phyloP scores from a whole-genome alignment of 2,888 invertebrate genomes.

The Allacma fusca region DNA sequence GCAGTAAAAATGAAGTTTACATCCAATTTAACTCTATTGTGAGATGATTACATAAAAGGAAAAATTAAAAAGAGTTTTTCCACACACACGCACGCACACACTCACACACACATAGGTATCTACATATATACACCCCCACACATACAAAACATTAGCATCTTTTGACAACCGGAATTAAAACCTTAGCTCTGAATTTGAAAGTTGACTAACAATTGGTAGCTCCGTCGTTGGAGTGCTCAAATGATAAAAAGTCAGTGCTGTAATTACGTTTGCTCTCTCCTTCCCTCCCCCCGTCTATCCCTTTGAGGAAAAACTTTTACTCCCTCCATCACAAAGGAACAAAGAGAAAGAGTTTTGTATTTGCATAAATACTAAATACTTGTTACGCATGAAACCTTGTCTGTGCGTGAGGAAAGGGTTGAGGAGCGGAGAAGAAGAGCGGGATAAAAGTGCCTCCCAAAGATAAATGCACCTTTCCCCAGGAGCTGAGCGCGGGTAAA shows the following conservation, averaged over 20 bases:
- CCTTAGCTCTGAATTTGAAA: neutral
- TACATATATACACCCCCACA: too few species aligned
- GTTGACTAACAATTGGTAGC: neutral
- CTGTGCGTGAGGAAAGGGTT: neutral
- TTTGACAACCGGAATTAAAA: too few species aligned
- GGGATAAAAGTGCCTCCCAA: neutral
- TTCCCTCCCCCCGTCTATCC: neutral
- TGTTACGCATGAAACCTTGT: neutral
- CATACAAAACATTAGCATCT: too few species aligned
- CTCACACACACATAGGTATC: too few species aligned
- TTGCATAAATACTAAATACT: conserved; percentile 34
- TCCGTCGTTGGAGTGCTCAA: neutral
- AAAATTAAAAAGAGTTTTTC: too few species aligned
- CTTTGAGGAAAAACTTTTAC: neutral
- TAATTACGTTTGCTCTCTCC: conserved; percentile 8
- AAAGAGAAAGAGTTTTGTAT: conserved; percentile 19
- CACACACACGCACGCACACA: too few species aligned
- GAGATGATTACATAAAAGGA: too few species aligned
- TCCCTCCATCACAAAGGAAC: neutral
- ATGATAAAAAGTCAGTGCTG: neutral
- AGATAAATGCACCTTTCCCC: neutral
- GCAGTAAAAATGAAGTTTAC: too few species aligned
- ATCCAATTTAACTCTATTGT: too few species aligned
- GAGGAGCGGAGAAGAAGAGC: neutral
- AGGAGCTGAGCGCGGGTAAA: neutral